Evolutionary conservation across 2,888 invertebrate genomes (phyloP), one percentile per base, ranked within the genome.

Genomic region (Trissoscelio sp.): DNA sequence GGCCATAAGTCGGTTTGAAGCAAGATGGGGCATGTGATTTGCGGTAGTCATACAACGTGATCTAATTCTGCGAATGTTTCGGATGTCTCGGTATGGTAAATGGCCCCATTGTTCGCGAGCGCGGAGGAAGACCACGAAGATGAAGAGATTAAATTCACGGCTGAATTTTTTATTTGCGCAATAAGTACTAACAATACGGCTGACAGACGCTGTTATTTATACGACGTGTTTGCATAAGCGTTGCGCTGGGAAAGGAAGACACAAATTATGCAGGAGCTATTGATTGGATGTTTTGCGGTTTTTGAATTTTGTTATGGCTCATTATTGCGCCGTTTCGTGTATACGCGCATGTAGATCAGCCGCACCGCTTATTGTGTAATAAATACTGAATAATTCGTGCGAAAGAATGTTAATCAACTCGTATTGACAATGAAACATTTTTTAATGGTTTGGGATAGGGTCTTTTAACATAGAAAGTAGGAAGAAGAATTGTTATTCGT

Each of bases 71-170:
- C 58, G 72, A 79, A 72, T 72, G 72, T 72, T 79, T 72, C 72
- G 72, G 62, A 60, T 67, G 79, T 72, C 79, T 66, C 79, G 79
- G 58, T 44, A 72, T 79, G 66, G 72, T 79, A 72, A 79, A 79
- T 72, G 78, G 72, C 64, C 66, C 78, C 72, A 79, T 79, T 79
- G 78, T 79, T 79, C 77, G 55, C 55, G 46, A 34, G 34, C 51
- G 42, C 66, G 34, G 28, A 37, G 58, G 75, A 67, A 37, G 48
- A 58, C 46, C 55, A 31, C 64, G 64, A 57, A 79, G 78, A 79
- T 79, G 72, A 79, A 79, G 79, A 70, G 79, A 79, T 72, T 79
- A 79, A 79, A 79, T 79, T 79, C 70, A 58, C 77, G 69, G 62
- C 37, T 62, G 78, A 69, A 78, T 72, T 79, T 79, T 72, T 79